Percentiles rank a stretch among this genome's conserved stretches.
These are phyloP conservation scores for Himalopsyche anomala DNA, from an alignment of 2,888 invertebrate species.

Conservation along the genomic window DNA sequence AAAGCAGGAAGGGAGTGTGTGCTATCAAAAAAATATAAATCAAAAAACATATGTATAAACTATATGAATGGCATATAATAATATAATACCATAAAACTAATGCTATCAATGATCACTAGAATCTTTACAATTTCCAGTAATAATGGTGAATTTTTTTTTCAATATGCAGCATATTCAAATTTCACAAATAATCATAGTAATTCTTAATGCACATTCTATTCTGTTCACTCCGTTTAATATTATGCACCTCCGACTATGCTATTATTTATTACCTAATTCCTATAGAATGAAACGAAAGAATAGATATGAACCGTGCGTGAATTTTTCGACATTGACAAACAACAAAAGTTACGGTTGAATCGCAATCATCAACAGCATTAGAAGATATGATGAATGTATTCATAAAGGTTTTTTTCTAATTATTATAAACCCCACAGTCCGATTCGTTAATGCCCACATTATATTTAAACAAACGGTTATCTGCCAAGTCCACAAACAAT, in stretches of 20 bases:
- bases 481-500: neutral
- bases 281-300: too few species aligned
- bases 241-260: too few species aligned
- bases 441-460: slow-evolving; percentile 38
- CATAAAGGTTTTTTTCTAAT: neutral
- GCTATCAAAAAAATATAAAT: slow-evolving; percentile 14
- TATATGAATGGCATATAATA: neutral
- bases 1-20: neutral
- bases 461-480: slow-evolving; percentile 9
- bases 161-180: too few species aligned
- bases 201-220: too few species aligned
- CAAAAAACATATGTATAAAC: slow-evolving; percentile 8
- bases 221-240: too few species aligned
- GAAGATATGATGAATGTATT: slow-evolving; percentile 7
- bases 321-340: too few species aligned
- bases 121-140: neutral
- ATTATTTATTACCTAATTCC: too few species aligned
- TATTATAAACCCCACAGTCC: slow-evolving; percentile 7
- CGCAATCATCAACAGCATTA: slow-evolving; percentile 5
- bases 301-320: too few species aligned
- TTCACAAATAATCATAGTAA: too few species aligned
- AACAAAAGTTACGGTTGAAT: neutral
- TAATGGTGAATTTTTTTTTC: too few species aligned
- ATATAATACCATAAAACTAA: neutral
- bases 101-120: slow-evolving; percentile 8